A percentile compares a stretch with the other conserved stretches of the same genome.
Evolutionary conservation across 2,113 vertebrate species (phyloP).

Genomic region (Phocoena sinus): DNA sequence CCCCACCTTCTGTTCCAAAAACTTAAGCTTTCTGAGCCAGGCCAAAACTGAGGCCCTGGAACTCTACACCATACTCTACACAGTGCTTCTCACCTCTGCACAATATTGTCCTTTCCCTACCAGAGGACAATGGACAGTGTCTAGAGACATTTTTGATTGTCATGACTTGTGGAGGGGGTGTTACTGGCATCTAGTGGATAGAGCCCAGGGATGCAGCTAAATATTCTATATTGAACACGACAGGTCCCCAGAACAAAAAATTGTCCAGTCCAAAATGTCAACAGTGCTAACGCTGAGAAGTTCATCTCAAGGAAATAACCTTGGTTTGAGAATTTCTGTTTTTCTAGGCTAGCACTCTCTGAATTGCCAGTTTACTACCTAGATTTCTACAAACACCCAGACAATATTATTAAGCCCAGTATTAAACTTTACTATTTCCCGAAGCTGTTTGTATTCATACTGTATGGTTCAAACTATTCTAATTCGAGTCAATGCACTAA

Average conservation of each 20-base stretch:
- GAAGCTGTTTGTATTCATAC: not conserved
- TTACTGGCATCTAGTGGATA: not conserved
- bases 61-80: not conserved
- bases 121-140: not conserved
- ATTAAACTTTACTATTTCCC: not conserved
- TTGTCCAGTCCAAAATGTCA: not conserved
- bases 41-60: not conserved
- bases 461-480: not conserved
- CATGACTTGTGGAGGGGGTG: too few species aligned
- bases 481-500: not conserved
- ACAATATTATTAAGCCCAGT: not conserved
- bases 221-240: not conserved
- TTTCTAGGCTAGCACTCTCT: not conserved
- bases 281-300: not conserved
- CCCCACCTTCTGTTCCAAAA: not conserved
- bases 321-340: not conserved
- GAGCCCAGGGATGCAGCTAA: not conserved
- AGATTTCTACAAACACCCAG: not conserved
- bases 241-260: not conserved
- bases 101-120: not conserved
- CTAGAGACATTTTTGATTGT: not conserved
- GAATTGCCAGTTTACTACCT: not conserved
- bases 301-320: not conserved
- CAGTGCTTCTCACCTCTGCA: not conserved
- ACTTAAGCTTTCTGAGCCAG: not conserved